Evolutionary conservation across 2,888 invertebrate species (phyloP).

Genomic region (Syritta pipiens): DNA sequence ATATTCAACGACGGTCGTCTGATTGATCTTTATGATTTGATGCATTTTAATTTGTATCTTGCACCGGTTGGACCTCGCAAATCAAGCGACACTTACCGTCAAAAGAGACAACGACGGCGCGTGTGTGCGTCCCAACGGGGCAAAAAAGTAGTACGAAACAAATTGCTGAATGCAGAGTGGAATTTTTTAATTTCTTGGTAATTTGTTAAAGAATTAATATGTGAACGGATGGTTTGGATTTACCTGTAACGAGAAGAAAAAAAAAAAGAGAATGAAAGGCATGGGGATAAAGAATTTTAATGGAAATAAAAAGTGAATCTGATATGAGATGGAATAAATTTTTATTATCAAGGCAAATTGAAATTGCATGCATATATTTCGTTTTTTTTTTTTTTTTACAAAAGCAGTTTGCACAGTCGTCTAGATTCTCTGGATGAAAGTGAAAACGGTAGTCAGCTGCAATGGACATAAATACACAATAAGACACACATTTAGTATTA

Average conservation of each 20-base stretch:
- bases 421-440: too few relatives aligned
- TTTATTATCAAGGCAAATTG: constrained; percentile 23
- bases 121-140: constrained; percentile 8
- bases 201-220: constrained; percentile 51
- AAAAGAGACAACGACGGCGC: constrained; percentile 28
- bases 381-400: background rate
- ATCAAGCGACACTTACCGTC: constrained; percentile 53
- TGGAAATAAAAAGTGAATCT: constrained; percentile 32
- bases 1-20: constrained; percentile 37
- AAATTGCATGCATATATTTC: constrained; percentile 28
- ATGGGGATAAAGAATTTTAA: constrained; percentile 55
- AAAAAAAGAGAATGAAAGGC: constrained; percentile 6
- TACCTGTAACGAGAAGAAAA: constrained; percentile 56
- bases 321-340: constrained; percentile 23
- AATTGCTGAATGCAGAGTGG: constrained; percentile 61
- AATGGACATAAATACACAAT: too few relatives aligned
- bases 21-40: constrained; percentile 65
- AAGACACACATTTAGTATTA: too few relatives aligned
- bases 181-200: constrained; percentile 61
- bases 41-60: constrained; percentile 62
- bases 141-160: constrained; percentile 38
- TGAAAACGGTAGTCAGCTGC: too few relatives aligned
- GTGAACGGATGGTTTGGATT: constrained; percentile 33
- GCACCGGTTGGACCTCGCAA: constrained; percentile 48
- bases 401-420: too few relatives aligned